Base-by-base conservation (phyloP, 2,113 vertebrate species). In the Heptranchias perlo region DNA sequence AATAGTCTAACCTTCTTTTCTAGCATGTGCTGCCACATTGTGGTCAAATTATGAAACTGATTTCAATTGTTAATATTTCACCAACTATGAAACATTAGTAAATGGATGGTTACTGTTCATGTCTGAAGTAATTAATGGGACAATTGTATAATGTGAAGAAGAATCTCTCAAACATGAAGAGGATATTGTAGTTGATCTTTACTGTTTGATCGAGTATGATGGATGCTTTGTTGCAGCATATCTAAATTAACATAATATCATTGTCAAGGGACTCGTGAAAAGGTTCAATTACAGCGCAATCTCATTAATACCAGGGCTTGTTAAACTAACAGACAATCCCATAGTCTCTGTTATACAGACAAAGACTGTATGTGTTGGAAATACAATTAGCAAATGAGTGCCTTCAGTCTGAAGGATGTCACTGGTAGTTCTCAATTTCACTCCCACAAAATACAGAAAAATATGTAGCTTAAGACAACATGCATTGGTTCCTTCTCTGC, bases 221-320 rank as follows among this genome's bases (percentile, higher is more conserved):
- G 98, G 98, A 99, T 99, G 98, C 98, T 98, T 97, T 98, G 98
- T 98, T 98, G 98, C 98, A 98, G 98, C 98, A 98, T 98, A 98
- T 98, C 98, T 97, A 98, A 97, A 98, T 98, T 98, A 98, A 98
- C 98, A 98, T 99, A 98, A 98, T 98, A 98, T 98, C 98, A 98
- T 98, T 98, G 98, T 98, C 98, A 98, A 98, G 98, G 98, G 98
- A 99, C 98, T 98, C 98, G 98, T 98, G 98, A 98, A 98, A 98
- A 98, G 98, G 98, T 98, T 98, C 98, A 98, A 98, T 98, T 98
- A 98, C 98, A 98, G 97, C 98, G 98, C 98, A 98, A 98, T 98
- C 98, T 99, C 98, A 98, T 99, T 99, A 98, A 99, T 99, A 98
- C 97, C 97, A 97, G 98, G 97, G 98, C 98, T 98, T 98, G 98